Percentiles rank a stretch among this genome's conserved stretches.
Evolutionary conservation across 2,797 vertebrate genomes (phyloP).

Genomic region (Telmatherina bonti): DNA sequence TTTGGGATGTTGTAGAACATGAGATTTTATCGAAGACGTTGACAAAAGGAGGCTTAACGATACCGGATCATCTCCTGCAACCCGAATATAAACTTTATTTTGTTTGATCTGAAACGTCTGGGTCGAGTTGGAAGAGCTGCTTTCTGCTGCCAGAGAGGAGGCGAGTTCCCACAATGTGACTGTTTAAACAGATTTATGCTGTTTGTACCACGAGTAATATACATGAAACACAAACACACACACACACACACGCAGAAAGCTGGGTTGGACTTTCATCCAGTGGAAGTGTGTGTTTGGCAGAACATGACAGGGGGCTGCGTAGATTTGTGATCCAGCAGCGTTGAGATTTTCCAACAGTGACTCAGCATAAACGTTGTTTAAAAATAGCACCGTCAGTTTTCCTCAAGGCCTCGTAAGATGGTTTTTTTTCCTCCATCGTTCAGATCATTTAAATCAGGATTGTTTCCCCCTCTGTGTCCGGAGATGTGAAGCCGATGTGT

Average conservation of each 20-base stretch:
- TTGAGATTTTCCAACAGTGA: constrained; percentile 16
- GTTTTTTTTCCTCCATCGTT: background rate
- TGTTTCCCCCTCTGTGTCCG: too few relatives aligned
- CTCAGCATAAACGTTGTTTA: background rate
- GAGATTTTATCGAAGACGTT: too few relatives aligned
- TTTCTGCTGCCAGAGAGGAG: constrained; percentile 5
- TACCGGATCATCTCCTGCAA: too few relatives aligned
- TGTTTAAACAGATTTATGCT: constrained; percentile 16
- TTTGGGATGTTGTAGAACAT: too few relatives aligned
- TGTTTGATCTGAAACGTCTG: background rate
- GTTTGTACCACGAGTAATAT: constrained; percentile 4
- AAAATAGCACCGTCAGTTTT: constrained; percentile 5
- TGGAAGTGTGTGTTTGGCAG: constrained; percentile 37
- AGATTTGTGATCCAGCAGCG: constrained; percentile 13
- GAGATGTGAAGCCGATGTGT: too few relatives aligned
- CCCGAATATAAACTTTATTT: background rate
- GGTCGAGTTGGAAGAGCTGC: background rate
- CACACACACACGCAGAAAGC: constrained; percentile 20
- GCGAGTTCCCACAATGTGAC: background rate
- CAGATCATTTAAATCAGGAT: background rate
- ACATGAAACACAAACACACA: constrained; percentile 10
- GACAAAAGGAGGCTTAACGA: too few relatives aligned
- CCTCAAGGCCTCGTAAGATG: background rate
- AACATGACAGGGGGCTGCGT: constrained; percentile 20
- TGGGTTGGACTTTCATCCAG: constrained; percentile 33